Base-by-base conservation (phyloP, 1,140 invertebrate genomes). In the Drosophila repletoides region DNA sequence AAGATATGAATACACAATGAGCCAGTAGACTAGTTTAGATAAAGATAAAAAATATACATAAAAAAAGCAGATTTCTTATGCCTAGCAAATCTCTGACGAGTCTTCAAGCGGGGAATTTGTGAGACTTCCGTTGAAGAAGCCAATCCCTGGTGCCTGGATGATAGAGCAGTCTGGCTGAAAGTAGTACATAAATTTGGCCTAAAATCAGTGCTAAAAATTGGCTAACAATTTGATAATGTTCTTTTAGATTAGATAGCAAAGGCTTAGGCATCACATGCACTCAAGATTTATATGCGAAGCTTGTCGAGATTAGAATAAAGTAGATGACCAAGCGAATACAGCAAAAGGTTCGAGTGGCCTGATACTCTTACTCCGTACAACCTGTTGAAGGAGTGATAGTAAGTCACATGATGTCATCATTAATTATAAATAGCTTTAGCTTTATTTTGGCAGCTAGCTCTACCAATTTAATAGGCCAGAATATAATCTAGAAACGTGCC, bases 401-500 rank as follows among this genome's bases (percentile, higher is more conserved):
- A 12, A 49, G 53, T 60, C 36, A 60, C 55, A 66, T 66, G 52
- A 58, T 58, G 21, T 51, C 10, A 46, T 66, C 43, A 66, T 19
- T 24, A 19, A 26, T 14, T 34, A 26, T 17, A 38, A 28, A 38
- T 29, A 48, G 14, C 12, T 26, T 38, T 40, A 9, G 10, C n/a
- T 14, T 17, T 29, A 36, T 10, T 33, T 40, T 46, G n/a, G 7
- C 15, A 6, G 6, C n/a, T 31, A 14, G 36, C 36, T 31, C 14
- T 6, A 7, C 7, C 31, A 5, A 15, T 4, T 6, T 41, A 22
- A 29, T 22, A 19, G 21, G 1, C 17, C 40, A 4, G n/a, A 34
- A 9, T 5, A 14, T 48, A 48, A 48, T 48, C 52, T 9, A 5
- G 14, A 48, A 58, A 24, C 41, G 41, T 58, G 17, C 12, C 5